Evolutionary conservation across 2,797 vertebrate species (phyloP), one percentile per base, ranked within the genome.

Genomic region (Hemibagrus guttatus): DNA sequence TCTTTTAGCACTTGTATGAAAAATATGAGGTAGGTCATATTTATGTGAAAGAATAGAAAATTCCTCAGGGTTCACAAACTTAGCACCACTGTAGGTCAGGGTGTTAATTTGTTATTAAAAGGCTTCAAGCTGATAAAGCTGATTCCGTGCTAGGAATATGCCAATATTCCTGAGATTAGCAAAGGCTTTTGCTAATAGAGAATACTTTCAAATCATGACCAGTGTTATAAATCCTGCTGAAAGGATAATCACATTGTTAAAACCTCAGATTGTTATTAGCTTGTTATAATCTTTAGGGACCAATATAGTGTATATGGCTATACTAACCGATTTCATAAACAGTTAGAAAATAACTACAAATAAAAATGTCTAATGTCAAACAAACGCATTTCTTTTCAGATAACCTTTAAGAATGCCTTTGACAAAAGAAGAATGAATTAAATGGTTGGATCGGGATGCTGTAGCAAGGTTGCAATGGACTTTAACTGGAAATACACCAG

Each of bases 191-290:
- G 42, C 26, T 28, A 54, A 54, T 52, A 54, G 46, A 74, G 2
- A 52, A 6, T 17, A 28, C 49, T 76, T 17, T 28, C 54, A 76
- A 76, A 54, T 46, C 74, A 31, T 31, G 26, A 11, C 31, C 52
- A 56, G 8, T 8, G 11, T 52, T 49, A 74, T n/a, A 52, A 74
- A 74, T 49, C 12, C 46, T n/a, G 13, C 23, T 72, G 7, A 8
- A 49, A 49, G 4, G 23, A 76, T n/a, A 76, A 54, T 1, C 54
- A 6, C 14, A 23, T 11, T 4, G 1, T 46, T 72, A 23, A 71
- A 46, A 76, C 49, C 74, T 31, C 52, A 76, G 28, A 76, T 56
- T 54, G 52, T 31, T 23, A 79, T 79, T 58, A 79, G 54, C 76
- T 58, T 76, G 75, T 78, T 59, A 59, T 58, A 79, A 23, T 79